These are phyloP conservation scores for Sericinus montela DNA, from an alignment of 2,888 invertebrate genomes.

Conservation along the genomic window DNA sequence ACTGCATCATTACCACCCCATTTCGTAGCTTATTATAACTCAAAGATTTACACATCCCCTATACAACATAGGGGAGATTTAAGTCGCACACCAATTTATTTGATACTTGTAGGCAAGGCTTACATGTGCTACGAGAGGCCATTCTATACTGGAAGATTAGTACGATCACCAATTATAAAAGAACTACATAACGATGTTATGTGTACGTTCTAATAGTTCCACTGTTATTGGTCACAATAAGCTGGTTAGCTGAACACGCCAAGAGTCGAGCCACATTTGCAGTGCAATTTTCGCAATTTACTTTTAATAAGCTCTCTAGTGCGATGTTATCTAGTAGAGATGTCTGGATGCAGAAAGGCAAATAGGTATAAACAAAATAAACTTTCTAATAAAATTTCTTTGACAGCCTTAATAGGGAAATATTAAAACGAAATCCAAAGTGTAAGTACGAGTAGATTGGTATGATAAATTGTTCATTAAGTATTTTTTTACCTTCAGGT, in stretches of 20 bases:
- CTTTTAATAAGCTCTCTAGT: constrained; percentile 71
- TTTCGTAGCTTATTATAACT: constrained; percentile 54
- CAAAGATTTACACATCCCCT: constrained; percentile 67
- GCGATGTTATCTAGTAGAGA: constrained; percentile 54
- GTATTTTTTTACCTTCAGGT: no score
- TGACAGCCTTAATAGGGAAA: no score
- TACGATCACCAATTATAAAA: constrained; percentile 2
- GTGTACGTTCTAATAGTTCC: constrained; percentile 24
- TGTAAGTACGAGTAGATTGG: no score
- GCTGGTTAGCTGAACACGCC: constrained; percentile 59
- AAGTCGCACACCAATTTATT: constrained; percentile 20
- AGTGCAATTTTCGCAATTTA: constrained; percentile 76
- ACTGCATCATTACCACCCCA: constrained; percentile 65
- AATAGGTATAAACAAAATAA: constrained; percentile 26
- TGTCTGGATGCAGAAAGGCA: constrained; percentile 32
- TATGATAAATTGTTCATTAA: no score
- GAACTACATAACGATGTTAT: background rate
- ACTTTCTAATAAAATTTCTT: no score
- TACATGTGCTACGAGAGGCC: constrained; percentile 29
- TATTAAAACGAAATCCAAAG: no score
- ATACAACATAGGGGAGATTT: constrained; percentile 43
- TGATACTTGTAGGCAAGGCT: constrained; percentile 16
- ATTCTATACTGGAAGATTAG: constrained; percentile 28
- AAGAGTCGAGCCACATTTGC: constrained; percentile 69
- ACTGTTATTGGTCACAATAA: constrained; percentile 37